phyloP scores from a whole-genome alignment of 2,797 vertebrate species.

The Arctocebus calabarensis region DNA sequence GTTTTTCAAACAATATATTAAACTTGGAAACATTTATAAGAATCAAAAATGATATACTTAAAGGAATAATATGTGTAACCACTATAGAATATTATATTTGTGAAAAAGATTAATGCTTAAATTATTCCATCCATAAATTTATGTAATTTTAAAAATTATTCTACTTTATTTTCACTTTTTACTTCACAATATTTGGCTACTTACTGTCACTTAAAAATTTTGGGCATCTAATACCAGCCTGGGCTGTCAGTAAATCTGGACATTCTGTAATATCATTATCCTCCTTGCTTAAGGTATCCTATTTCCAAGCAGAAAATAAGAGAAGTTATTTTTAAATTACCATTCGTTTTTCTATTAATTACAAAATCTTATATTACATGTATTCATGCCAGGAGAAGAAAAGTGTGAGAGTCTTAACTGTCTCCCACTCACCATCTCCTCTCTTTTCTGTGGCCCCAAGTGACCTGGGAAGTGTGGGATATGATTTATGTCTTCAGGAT shows the following conservation, averaged over 20 bases:
- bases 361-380: neutral
- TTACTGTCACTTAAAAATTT: slow-evolving; percentile 78
- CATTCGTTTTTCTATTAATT: slow-evolving; percentile 24
- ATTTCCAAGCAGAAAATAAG: slow-evolving; percentile 19
- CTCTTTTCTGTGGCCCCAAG: neutral
- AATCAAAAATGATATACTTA: neutral
- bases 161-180: slow-evolving; percentile 78
- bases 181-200: neutral
- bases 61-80: fast-evolving
- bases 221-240: slow-evolving; percentile 78
- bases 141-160: neutral
- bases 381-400: slow-evolving; percentile 1
- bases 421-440: neutral
- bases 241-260: slow-evolving; percentile 73
- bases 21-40: neutral
- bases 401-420: neutral
- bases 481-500: slow-evolving; percentile 46
- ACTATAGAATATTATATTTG: neutral
- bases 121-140: neutral
- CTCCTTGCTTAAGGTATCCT: slow-evolving; percentile 28
- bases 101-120: slow-evolving; percentile 44
- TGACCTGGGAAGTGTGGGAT: neutral
- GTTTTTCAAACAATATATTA: neutral
- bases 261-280: neutral
- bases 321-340: neutral